Evolutionary conservation across 2,888 invertebrate species (phyloP), one percentile per base, ranked within the genome.

Genomic region (Trissolcus brochymenae): DNA sequence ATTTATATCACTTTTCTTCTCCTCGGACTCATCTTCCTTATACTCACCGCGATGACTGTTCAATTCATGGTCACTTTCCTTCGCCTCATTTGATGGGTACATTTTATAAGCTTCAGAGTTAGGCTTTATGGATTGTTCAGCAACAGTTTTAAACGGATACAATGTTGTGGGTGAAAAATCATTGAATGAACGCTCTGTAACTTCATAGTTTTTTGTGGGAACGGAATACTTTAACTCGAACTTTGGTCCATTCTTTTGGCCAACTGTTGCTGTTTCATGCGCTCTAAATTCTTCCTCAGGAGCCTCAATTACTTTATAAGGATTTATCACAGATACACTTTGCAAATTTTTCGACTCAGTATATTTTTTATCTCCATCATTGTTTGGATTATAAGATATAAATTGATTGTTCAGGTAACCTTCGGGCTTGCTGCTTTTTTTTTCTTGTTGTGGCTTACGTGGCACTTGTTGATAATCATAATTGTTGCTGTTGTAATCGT

Each of bases 171-270:
- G 11, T 9, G 9, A 9, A 35, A 35, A 7, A 35, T 35, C 35
- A 35, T 35, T 9, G 2, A 35, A 35, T 0, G 53, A 21, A 9
- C 19, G 17, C 14, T 64, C 64, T 4, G 53, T 64, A 29, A 64
- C 64, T 14, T 64, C 54, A 19, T 54, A 54, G 14, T 46, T 14
- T 46, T 35, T 35, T 11, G 9, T 11, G 9, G 35, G 35, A 2
- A 1, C 9, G 9, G 35, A 2, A 35, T 35, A 11, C 9, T 11
- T 7, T 0, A 9, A 1, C 35, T 35, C 35, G 11, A 35, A 11
- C 9, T 29, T 29, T 29, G 29, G 29, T 2, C 7, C 11, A 35
- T 35, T 35, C 9, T 11, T 35, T 11, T 11, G 25, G 4, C 25
- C 6, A 25, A 25, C 35, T 35, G 9, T 1, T 35, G 35, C 9